Conservation (phyloP, 2,797 vertebrate species). For the Enteromius thamalakanensis region DNA sequence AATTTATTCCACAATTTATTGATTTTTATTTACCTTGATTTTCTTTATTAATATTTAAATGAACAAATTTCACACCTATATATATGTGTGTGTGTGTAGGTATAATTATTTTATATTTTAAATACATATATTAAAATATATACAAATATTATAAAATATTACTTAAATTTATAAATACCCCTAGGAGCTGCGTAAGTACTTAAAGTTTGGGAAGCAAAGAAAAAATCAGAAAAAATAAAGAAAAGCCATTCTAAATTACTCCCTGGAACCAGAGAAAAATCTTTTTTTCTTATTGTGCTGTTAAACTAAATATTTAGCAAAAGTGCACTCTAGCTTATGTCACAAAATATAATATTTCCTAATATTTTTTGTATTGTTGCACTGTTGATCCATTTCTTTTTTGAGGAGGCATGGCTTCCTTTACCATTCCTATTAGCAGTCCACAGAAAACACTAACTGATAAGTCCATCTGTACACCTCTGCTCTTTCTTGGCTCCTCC, state of each 20-base stretch:
- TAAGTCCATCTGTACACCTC: slow-evolving; percentile 14
- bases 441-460: background rate
- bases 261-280: background rate
- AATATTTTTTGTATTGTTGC: background rate
- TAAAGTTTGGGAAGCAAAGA: background rate
- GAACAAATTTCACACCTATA: background rate
- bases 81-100: background rate
- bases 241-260: too few relatives aligned
- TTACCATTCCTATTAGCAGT: background rate
- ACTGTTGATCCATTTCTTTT: background rate
- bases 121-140: too few relatives aligned
- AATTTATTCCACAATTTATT: background rate
- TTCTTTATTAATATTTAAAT: background rate
- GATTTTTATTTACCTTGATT: background rate
- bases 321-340: background rate
- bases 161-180: background rate
- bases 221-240: background rate
- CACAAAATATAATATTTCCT: background rate
- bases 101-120: too few relatives aligned
- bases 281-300: background rate
- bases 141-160: too few relatives aligned
- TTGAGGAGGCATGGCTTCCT: background rate
- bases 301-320: background rate
- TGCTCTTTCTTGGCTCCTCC: slow-evolving; percentile 37
- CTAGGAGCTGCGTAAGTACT: background rate